These are phyloP conservation scores for Toxostoma redivivum DNA, from an alignment of 2,113 vertebrate genomes.

Conservation along the genomic window DNA sequence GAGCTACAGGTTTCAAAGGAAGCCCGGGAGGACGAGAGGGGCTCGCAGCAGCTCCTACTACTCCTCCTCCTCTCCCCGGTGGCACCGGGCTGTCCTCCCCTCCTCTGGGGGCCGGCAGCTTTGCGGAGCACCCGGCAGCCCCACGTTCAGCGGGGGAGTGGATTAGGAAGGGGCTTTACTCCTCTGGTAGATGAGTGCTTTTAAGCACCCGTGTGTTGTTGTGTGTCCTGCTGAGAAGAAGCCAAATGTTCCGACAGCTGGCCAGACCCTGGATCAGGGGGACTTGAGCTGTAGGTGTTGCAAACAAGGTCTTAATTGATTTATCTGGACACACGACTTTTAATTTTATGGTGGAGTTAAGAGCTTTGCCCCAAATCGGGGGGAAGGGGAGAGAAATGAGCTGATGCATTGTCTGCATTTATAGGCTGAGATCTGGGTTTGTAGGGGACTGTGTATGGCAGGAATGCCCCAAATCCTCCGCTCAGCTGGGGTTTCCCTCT, in stretches of 20 bases:
- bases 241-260: slow-evolving; percentile 17
- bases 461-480: background rate
- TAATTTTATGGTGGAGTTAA: background rate
- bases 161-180: slow-evolving; percentile 52
- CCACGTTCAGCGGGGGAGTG: background rate
- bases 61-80: background rate
- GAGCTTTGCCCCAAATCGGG: background rate
- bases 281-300: slow-evolving; percentile 34
- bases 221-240: slow-evolving; percentile 31
- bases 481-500: background rate
- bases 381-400: background rate
- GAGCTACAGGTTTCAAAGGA: fast-evolving
- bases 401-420: fast-evolving
- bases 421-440: fast-evolving
- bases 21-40: fast-evolving
- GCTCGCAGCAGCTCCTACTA: background rate
- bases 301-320: slow-evolving; percentile 48
- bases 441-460: background rate
- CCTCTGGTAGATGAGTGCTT: background rate
- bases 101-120: background rate
- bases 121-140: background rate
- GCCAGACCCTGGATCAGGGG: background rate
- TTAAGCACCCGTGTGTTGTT: background rate
- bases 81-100: background rate
- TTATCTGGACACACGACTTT: background rate